Conservation (phyloP, 2,113 vertebrate genomes). For the Diadophis punctatus region DNA sequence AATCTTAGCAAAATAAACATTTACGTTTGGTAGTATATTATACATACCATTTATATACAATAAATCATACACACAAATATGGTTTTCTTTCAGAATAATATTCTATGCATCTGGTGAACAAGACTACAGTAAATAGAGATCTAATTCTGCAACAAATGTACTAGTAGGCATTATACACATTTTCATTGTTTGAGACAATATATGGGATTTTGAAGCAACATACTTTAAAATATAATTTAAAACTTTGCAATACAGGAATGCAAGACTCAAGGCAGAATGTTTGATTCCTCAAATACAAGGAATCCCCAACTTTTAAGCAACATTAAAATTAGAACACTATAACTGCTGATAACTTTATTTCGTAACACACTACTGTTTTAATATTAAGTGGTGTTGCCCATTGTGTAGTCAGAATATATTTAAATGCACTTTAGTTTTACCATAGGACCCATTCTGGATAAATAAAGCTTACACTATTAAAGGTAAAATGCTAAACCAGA, state of each 20-base stretch:
- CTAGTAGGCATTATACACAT: neutral
- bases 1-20: neutral
- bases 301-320: neutral
- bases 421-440: conserved; percentile 12
- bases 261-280: neutral
- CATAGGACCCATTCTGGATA: neutral
- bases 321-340: neutral
- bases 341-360: neutral
- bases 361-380: neutral
- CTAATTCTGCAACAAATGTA: neutral
- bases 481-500: neutral
- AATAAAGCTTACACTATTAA: neutral
- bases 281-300: neutral
- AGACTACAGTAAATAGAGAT: neutral
- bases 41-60: neutral
- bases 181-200: neutral
- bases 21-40: neutral
- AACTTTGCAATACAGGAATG: neutral
- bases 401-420: neutral
- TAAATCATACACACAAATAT: neutral
- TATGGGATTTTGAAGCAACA: neutral
- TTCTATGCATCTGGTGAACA: neutral
- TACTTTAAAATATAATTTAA: neutral
- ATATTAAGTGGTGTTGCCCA: neutral
- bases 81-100: neutral